Conservation (phyloP, 2,113 vertebrate species). For the Mandrillus leucophaeus region DNA sequence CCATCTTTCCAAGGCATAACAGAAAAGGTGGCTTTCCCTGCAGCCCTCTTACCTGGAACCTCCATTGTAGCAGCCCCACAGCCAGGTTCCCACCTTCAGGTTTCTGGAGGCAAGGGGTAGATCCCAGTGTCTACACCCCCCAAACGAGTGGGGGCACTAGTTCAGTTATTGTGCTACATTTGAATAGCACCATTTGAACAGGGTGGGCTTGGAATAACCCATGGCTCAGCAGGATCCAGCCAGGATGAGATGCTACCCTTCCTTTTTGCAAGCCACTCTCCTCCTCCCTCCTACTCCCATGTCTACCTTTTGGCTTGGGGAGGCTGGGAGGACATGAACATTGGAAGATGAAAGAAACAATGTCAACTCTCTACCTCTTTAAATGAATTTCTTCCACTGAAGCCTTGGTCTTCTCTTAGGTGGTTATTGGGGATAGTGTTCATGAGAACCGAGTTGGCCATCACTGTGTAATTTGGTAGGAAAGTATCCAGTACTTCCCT, state of each 20-base stretch:
- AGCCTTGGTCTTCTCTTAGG: background rate
- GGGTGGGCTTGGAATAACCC: fast-evolving
- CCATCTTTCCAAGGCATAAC: fast-evolving
- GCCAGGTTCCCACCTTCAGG: background rate
- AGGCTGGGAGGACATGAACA: too few species aligned
- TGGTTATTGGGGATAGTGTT: background rate
- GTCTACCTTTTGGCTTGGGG: too few species aligned
- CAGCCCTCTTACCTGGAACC: background rate
- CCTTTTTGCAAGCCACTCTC: background rate
- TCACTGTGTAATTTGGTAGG: background rate
- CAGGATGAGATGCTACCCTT: background rate
- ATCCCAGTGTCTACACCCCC: fast-evolving
- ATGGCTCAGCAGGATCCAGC: background rate
- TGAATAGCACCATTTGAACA: background rate
- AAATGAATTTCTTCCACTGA: too few species aligned
- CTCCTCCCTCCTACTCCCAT: too few species aligned
- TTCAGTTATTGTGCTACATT: fast-evolving
- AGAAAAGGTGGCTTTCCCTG: fast-evolving
- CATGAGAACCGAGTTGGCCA: background rate
- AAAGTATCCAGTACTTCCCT: background rate
- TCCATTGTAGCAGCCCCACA: background rate
- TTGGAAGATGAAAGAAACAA: background rate
- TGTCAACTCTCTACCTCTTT: background rate
- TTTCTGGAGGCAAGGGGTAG: background rate
- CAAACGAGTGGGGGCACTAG: fast-evolving